These are phyloP conservation scores for Characodon lateralis DNA, from an alignment of 2,797 vertebrate genomes.

Conservation along the genomic window DNA sequence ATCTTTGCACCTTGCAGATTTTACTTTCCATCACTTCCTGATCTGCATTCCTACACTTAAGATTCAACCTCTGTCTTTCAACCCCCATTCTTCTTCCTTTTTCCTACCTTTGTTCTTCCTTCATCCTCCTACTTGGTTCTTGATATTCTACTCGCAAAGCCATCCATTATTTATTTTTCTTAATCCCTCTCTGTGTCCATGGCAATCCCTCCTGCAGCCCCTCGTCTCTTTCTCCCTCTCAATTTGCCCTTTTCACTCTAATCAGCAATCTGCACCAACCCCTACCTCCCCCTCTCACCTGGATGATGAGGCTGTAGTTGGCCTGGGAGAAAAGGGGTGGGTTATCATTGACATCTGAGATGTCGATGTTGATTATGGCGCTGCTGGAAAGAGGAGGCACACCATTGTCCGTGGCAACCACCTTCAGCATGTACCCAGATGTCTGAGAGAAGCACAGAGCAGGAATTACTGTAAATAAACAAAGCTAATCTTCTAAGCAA, in stretches of 20 bases:
- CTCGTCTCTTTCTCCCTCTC: constrained; percentile 30
- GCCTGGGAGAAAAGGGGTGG: constrained; percentile 91
- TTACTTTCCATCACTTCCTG: constrained; percentile 17
- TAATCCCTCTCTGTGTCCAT: constrained; percentile 62
- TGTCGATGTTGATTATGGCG: constrained; percentile 92
- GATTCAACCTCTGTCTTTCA: constrained; percentile 66
- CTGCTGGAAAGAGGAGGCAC: constrained; percentile 84
- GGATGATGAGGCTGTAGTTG: constrained; percentile 95
- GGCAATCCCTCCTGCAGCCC: constrained; percentile 32
- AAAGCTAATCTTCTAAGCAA: constrained; percentile 57
- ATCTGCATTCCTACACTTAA: constrained; percentile 64
- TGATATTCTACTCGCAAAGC: constrained; percentile 69
- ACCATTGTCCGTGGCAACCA: constrained; percentile 91
- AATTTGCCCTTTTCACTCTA: constrained; percentile 29
- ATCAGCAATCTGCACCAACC: constrained; percentile 25
- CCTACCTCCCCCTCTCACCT: constrained; percentile 80
- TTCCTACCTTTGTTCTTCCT: constrained; percentile 56
- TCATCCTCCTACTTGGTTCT: constrained; percentile 55
- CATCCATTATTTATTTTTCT: constrained; percentile 63
- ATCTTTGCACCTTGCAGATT: constrained; percentile 19
- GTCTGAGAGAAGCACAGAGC: constrained; percentile 77
- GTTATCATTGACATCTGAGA: constrained; percentile 98
- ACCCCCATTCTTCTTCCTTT: constrained; percentile 32
- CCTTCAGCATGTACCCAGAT: constrained; percentile 93
- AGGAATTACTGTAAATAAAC: constrained; percentile 36